phyloP scores from a whole-genome alignment of 2,113 vertebrate genomes.

The Plecotus auritus region DNA sequence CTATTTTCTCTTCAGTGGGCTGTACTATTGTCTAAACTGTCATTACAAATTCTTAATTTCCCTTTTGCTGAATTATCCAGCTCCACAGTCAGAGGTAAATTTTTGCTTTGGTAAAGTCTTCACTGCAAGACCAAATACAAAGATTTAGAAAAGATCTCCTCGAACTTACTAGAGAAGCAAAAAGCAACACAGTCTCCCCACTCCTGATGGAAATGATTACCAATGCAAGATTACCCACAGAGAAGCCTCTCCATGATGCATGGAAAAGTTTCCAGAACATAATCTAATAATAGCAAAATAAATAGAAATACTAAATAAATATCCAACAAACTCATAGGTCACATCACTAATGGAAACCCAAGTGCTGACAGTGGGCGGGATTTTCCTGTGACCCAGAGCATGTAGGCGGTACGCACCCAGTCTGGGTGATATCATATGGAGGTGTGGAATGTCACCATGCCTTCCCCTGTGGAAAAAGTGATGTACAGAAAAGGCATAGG shows the following conservation, averaged over 20 bases:
- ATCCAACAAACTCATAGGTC: neutral
- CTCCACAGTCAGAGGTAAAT: neutral
- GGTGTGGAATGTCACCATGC: neutral
- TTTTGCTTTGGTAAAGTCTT: neutral
- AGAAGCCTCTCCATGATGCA: constrained; percentile 39
- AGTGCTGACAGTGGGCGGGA: neutral
- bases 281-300: constrained; percentile 66
- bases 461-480: constrained; percentile 32
- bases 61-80: neutral
- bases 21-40: neutral
- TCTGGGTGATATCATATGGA: neutral
- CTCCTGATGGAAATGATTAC: constrained; percentile 59
- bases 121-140: neutral
- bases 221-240: constrained; percentile 41
- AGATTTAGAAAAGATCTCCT: neutral
- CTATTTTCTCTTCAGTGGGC: neutral
- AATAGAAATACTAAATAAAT: constrained; percentile 56
- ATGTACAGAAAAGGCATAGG: neutral
- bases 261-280: constrained; percentile 59
- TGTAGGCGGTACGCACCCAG: neutral
- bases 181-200: neutral
- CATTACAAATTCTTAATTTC: neutral
- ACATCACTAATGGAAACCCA: constrained; percentile 31
- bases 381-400: constrained; percentile 43
- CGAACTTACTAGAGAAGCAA: neutral